These are phyloP conservation scores for Ciconia stormi DNA, from an alignment of 2,113 vertebrate species.

Conservation along the genomic window DNA sequence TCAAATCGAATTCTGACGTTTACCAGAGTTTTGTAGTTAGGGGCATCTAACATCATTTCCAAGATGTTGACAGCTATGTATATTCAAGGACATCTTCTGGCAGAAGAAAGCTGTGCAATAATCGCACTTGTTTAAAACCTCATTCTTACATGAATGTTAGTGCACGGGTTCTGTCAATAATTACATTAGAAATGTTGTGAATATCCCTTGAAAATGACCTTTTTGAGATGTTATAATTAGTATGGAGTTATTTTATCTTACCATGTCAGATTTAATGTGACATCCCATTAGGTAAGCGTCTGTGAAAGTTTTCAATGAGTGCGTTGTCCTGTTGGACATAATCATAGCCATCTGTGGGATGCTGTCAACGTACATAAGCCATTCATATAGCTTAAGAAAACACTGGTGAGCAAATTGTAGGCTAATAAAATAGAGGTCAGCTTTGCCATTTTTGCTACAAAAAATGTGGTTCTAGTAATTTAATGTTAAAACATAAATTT, in stretches of 20 bases:
- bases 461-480: slow-evolving; percentile 76
- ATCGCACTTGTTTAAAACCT: neutral
- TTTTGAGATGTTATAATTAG: slow-evolving; percentile 6
- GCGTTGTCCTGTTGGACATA: slow-evolving; percentile 73
- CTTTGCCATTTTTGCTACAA: slow-evolving; percentile 69
- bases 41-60: slow-evolving; percentile 66
- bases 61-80: slow-evolving; percentile 64
- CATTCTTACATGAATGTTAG: neutral
- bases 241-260: slow-evolving; percentile 54
- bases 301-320: slow-evolving; percentile 72
- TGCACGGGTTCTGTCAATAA: neutral
- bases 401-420: slow-evolving; percentile 83
- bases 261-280: slow-evolving; percentile 66
- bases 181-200: neutral
- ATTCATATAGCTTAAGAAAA: slow-evolving; percentile 69
- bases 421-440: slow-evolving; percentile 80
- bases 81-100: neutral
- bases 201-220: slow-evolving; percentile 30
- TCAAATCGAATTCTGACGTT: slow-evolving; percentile 69
- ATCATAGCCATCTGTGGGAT: slow-evolving; percentile 82
- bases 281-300: slow-evolving; percentile 71
- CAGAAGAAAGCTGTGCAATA: neutral
- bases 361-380: slow-evolving; percentile 72
- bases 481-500: slow-evolving; percentile 56
- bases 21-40: slow-evolving; percentile 65